Conservation (phyloP, 2,888 invertebrate species). For the Caenorhabditis imperialis region DNA sequence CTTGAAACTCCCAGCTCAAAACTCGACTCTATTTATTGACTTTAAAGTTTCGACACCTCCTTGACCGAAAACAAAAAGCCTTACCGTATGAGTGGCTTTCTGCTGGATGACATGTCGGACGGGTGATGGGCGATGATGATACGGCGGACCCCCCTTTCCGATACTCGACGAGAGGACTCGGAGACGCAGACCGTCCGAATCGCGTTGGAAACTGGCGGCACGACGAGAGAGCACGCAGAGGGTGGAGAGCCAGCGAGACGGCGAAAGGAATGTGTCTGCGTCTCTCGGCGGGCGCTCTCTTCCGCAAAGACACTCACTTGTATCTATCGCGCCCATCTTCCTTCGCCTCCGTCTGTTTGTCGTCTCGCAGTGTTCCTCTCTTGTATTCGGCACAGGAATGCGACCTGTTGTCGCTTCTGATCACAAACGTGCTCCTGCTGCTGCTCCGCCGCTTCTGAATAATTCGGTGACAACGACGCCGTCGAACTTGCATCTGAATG, state of each 20-base stretch:
- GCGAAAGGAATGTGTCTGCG: too few species aligned
- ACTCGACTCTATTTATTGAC: too few species aligned
- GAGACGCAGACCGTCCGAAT: conserved; percentile 37
- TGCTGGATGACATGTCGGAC: conserved; percentile 49
- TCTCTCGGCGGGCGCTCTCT: too few species aligned
- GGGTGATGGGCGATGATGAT: conserved; percentile 50
- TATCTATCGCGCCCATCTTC: conserved; percentile 33
- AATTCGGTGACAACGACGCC: conserved; percentile 3
- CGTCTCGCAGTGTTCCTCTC: conserved; percentile 14
- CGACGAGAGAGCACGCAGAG: conserved; percentile 4
- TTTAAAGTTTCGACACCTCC: too few species aligned
- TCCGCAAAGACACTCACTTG: conserved; percentile 14
- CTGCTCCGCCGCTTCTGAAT: conserved; percentile 16
- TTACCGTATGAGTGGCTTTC: conserved; percentile 54
- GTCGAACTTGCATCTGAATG: conserved; percentile 15
- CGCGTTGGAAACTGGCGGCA: conserved; percentile 38
- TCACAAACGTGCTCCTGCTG: conserved; percentile 26
- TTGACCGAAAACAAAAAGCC: too few species aligned
- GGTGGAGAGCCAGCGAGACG: neutral
- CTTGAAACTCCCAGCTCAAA: too few species aligned
- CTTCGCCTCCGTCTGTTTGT: conserved; percentile 15
- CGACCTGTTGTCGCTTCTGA: conserved; percentile 42
- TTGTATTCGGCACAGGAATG: conserved; percentile 48
- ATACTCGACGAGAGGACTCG: conserved; percentile 7
- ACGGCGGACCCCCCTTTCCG: conserved; percentile 7